Percentiles rank a stretch among this genome's conserved stretches.
Evolutionary conservation across 2,113 vertebrate species (phyloP).

Genomic region (Chitala chitala): DNA sequence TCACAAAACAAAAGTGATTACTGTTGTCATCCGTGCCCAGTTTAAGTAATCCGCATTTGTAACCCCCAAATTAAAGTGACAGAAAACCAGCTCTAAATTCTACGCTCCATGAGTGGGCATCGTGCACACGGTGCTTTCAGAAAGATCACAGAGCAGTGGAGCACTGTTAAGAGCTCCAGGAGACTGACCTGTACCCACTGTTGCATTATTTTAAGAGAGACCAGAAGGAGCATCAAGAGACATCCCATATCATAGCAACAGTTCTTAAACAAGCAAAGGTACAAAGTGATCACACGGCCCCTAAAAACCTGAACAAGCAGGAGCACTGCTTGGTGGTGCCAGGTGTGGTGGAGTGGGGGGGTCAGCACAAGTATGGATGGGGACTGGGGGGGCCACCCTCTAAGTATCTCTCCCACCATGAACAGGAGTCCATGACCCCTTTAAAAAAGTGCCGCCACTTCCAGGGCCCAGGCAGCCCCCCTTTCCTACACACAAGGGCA

Average conservation of each 20-base stretch:
- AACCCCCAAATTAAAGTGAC: background rate
- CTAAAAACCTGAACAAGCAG: background rate
- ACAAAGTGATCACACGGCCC: too few relatives aligned
- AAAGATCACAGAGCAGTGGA: too few relatives aligned
- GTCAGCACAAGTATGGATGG: background rate
- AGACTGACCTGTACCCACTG: background rate
- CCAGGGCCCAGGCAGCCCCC: constrained; percentile 46
- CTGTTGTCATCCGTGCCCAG: background rate
- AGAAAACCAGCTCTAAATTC: too few relatives aligned
- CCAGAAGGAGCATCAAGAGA: background rate
- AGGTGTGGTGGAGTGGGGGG: background rate
- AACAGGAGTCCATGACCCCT: background rate
- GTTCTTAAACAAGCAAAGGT: too few relatives aligned
- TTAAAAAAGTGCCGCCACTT: constrained; percentile 56
- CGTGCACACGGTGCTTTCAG: too few relatives aligned
- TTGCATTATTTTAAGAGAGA: background rate
- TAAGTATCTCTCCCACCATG: constrained; percentile 5
- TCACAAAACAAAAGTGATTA: background rate
- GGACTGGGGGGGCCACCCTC: background rate
- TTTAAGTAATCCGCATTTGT: background rate
- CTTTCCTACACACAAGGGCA: constrained; percentile 38
- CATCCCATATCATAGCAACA: too few relatives aligned
- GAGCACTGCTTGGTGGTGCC: background rate
- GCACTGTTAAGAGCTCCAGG: too few relatives aligned
- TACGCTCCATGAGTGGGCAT: too few relatives aligned